Conservation (phyloP, 2,888 invertebrate species). For the Yponomeuta cagnagella region DNA sequence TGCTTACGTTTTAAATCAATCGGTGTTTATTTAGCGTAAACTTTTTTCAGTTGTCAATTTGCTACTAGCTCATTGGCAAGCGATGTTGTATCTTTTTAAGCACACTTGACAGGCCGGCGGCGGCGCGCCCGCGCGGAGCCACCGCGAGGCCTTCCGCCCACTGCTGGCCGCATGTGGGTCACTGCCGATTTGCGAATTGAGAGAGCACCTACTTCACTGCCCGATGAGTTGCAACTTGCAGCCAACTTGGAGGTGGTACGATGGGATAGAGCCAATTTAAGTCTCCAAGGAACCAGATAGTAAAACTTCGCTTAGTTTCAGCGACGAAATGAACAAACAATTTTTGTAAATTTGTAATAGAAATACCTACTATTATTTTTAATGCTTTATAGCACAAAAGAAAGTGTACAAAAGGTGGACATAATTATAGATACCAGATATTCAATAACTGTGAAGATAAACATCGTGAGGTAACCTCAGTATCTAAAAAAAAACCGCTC, state of each 20-base stretch:
- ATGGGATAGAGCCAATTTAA: too few species aligned
- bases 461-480: too few species aligned
- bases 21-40: constrained; percentile 23
- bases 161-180: constrained; percentile 43
- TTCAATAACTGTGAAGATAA: too few species aligned
- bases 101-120: constrained; percentile 2
- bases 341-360: too few species aligned
- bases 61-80: constrained; percentile 32
- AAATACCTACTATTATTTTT: too few species aligned
- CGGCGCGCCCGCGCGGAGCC: constrained; percentile 10
- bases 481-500: too few species aligned
- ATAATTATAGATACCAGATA: too few species aligned
- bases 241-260: not conserved
- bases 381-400: too few species aligned
- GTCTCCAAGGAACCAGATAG: too few species aligned
- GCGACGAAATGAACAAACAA: too few species aligned
- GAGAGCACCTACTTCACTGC: not conserved
- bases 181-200: constrained; percentile 47
- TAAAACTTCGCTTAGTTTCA: too few species aligned
- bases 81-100: constrained; percentile 22
- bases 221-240: not conserved
- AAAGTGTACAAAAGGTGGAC: too few species aligned
- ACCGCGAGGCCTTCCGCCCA: constrained; percentile 35
- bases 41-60: constrained; percentile 19
- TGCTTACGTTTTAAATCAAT: constrained; percentile 17